Percentiles rank a stretch among this genome's conserved stretches.
phyloP scores from a whole-genome alignment of 2,113 vertebrate species.

The Anhinga rufa region DNA sequence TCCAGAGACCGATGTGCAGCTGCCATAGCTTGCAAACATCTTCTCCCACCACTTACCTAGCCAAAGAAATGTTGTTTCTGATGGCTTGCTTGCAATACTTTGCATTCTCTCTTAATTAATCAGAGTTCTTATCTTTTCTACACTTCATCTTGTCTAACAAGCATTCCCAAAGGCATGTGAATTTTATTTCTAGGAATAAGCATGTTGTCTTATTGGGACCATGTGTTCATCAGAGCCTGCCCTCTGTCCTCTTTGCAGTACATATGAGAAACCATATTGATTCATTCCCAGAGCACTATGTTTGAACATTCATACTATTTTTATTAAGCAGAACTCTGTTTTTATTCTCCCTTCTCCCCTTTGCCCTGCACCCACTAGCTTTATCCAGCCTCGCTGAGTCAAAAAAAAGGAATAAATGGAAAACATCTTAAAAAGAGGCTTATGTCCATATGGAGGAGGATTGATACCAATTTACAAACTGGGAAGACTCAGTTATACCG shows the following conservation, averaged over 20 bases:
- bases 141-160: neutral
- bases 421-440: neutral
- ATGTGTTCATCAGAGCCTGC: neutral
- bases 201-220: neutral
- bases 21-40: neutral
- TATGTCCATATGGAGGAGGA: neutral
- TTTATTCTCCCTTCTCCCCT: neutral
- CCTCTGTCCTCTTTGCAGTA: neutral
- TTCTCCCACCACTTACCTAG: neutral
- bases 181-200: slow-evolving; percentile 35
- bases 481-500: neutral
- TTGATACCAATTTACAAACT: neutral
- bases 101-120: slow-evolving; percentile 11
- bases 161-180: neutral
- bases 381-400: neutral
- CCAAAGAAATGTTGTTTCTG: neutral
- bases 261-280: neutral
- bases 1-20: neutral
- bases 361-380: neutral
- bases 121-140: neutral
- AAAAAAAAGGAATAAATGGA: neutral
- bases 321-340: neutral
- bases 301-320: neutral
- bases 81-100: neutral
- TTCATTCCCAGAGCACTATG: neutral